Conservation (phyloP, 2,797 vertebrate species). For the Pteropus rufus region DNA sequence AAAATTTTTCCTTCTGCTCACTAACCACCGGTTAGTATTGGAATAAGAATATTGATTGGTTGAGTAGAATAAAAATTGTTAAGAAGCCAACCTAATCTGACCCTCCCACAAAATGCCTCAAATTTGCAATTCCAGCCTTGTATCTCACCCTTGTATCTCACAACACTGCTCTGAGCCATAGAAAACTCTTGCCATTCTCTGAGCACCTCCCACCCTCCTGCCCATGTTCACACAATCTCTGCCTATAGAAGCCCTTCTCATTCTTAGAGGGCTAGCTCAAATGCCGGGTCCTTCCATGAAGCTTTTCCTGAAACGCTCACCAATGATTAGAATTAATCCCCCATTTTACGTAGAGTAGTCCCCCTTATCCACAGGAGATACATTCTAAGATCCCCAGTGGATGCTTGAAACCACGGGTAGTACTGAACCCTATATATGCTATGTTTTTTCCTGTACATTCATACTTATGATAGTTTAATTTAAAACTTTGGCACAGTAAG, state of each 20-base stretch:
- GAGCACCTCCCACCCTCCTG: neutral
- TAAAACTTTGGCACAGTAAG: neutral
- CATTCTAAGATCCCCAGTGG: neutral
- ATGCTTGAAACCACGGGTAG: neutral
- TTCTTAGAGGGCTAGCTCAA: neutral
- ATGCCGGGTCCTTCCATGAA: neutral
- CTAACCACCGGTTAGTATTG: neutral
- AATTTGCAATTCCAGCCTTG: neutral
- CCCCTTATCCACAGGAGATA: neutral
- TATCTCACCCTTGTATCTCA: neutral
- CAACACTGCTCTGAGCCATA: neutral
- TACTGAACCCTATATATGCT: neutral
- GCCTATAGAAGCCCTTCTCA: neutral
- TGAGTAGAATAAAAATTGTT: neutral
- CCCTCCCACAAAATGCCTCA: neutral
- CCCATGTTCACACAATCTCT: neutral
- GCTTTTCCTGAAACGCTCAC: neutral
- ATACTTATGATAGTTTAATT: neutral
- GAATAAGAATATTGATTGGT: neutral
- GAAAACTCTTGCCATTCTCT: neutral
- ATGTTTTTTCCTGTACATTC: neutral
- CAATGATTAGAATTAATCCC: neutral
- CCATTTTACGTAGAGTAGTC: neutral
- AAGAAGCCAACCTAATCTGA: neutral
- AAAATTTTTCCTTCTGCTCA: neutral